These are phyloP conservation scores for Torymus aiolomorphi DNA, from an alignment of 2,888 invertebrate species.

Conservation along the genomic window DNA sequence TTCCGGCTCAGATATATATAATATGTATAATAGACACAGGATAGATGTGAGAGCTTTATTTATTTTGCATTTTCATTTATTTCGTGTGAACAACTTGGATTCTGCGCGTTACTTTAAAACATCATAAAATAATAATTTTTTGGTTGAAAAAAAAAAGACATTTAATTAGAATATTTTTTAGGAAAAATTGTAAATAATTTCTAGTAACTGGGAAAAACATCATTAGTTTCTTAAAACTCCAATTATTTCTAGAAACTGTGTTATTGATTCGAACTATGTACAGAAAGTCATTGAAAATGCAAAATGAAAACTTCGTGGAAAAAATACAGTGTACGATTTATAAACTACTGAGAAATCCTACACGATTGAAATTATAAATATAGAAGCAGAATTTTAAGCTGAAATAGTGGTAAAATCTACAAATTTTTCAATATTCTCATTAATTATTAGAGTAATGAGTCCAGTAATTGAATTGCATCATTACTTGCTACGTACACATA, in stretches of 20 bases:
- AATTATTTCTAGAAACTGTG: too few relatives aligned
- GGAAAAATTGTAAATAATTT: too few relatives aligned
- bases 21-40: constrained; percentile 64
- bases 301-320: constrained; percentile 17
- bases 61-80: constrained; percentile 42
- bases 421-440: neutral
- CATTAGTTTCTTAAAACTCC: too few relatives aligned
- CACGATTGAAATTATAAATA: neutral
- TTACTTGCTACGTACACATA: constrained; percentile 2
- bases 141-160: too few relatives aligned
- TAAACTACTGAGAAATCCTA: neutral
- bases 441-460: too few relatives aligned
- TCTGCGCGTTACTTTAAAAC: too few relatives aligned
- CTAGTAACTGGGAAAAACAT: too few relatives aligned
- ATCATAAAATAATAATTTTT: too few relatives aligned
- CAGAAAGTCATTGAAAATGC: constrained; percentile 39
- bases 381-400: constrained; percentile 1
- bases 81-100: neutral
- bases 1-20: constrained; percentile 66
- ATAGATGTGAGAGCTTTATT: constrained; percentile 16
- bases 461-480: constrained; percentile 6
- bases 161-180: too few relatives aligned
- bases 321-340: constrained; percentile 20
- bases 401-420: neutral
- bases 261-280: too few relatives aligned